Conservation (phyloP, 2,888 invertebrate genomes). For the Pristionchus mayeri region DNA sequence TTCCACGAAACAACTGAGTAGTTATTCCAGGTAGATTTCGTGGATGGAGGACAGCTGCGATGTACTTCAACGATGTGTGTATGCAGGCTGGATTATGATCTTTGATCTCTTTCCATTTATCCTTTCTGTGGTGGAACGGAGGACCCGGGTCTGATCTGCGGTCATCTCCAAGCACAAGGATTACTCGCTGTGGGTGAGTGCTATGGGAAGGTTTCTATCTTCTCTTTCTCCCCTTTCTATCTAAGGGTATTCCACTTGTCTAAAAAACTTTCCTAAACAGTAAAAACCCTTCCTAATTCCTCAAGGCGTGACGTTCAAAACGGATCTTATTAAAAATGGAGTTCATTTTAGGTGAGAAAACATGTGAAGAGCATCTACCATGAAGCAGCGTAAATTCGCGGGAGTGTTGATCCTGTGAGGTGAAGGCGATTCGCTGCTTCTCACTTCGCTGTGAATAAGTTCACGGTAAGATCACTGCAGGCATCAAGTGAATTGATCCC, state of each 20-base stretch:
- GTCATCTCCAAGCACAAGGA: constrained; percentile 58
- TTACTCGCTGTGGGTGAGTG: constrained; percentile 64
- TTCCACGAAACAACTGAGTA: neutral
- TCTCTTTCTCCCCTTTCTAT: too few relatives aligned
- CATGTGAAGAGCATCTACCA: too few relatives aligned
- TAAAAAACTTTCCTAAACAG: too few relatives aligned
- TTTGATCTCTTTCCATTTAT: neutral
- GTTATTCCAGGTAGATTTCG: constrained; percentile 22
- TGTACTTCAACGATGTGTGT: constrained; percentile 55
- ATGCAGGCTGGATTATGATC: constrained; percentile 11
- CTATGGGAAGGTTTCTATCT: neutral
- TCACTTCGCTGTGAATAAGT: neutral
- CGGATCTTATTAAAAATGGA: too few relatives aligned
- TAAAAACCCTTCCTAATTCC: too few relatives aligned
- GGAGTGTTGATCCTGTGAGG: too few relatives aligned
- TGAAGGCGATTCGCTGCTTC: neutral
- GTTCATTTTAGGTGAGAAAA: too few relatives aligned
- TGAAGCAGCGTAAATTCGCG: too few relatives aligned
- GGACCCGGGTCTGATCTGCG: constrained; percentile 66
- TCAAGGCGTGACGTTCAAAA: too few relatives aligned
- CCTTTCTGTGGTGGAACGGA: constrained; percentile 59
- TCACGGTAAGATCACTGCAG: neutral
- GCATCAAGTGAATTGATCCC: neutral
- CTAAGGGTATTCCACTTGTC: too few relatives aligned
- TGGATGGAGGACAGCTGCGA: constrained; percentile 63